Conservation (phyloP, 2,888 invertebrate species). For the Watsonalla cultraria region DNA sequence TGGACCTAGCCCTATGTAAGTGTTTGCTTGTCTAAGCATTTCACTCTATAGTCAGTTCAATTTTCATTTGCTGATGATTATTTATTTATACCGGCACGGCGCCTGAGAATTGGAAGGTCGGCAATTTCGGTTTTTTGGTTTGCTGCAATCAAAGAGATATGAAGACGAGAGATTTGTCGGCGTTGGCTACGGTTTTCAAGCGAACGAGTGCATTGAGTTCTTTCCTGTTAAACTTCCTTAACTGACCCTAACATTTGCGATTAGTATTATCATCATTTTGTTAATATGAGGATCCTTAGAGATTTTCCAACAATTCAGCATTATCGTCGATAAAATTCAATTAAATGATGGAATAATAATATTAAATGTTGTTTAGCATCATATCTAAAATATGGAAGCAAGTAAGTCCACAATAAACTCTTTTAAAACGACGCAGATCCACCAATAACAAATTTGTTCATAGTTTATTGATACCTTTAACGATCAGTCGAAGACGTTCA, state of each 20-base stretch:
- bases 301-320: background rate
- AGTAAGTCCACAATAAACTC: background rate
- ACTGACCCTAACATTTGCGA: background rate
- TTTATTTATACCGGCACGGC: constrained; percentile 75
- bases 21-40: constrained; percentile 30
- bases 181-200: constrained; percentile 33
- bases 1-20: constrained; percentile 94
- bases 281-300: background rate
- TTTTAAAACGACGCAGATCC: background rate
- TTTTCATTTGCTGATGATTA: constrained; percentile 72
- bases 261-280: background rate
- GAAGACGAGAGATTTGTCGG: constrained; percentile 29
- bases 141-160: constrained; percentile 34
- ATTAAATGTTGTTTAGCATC: background rate
- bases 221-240: constrained; percentile 16
- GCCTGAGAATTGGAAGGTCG: constrained; percentile 53
- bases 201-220: constrained; percentile 43
- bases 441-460: background rate
- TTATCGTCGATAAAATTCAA: background rate
- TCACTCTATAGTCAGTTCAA: constrained; percentile 56
- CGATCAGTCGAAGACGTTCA: too few species aligned
- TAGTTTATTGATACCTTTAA: too few species aligned
- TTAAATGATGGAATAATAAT: background rate
- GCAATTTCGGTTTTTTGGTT: constrained; percentile 34
- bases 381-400: background rate